Conservation (phyloP, 2,888 invertebrate species). For the Leptopterna dolabrata region DNA sequence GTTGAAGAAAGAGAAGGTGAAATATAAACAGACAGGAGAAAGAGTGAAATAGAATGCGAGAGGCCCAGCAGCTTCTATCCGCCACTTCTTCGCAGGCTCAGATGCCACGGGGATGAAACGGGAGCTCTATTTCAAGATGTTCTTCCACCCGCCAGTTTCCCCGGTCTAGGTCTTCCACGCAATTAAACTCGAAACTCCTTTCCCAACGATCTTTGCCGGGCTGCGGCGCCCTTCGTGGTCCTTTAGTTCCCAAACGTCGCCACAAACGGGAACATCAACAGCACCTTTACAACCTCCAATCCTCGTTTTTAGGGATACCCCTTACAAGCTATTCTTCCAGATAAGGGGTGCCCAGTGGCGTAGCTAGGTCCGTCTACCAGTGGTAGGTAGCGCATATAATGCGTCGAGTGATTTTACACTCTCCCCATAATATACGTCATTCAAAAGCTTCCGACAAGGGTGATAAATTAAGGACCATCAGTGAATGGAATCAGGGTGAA, state of each 20-base stretch:
- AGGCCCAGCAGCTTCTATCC: neutral
- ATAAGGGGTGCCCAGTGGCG: too few relatives aligned
- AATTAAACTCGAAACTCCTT: neutral
- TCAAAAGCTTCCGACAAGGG: too few relatives aligned
- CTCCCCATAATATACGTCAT: too few relatives aligned
- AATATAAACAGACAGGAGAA: neutral
- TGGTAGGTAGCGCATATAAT: too few relatives aligned
- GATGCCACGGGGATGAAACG: neutral
- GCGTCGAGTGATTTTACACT: too few relatives aligned
- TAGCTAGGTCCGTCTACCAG: too few relatives aligned
- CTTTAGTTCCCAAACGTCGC: neutral
- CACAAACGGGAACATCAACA: neutral
- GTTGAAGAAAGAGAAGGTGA: neutral
- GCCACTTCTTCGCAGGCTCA: neutral
- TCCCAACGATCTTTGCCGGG: neutral
- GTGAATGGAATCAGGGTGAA: too few relatives aligned
- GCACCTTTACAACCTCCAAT: neutral
- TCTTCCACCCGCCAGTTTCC: neutral
- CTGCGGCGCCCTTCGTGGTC: neutral
- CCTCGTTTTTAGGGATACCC: neutral
- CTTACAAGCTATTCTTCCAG: too few relatives aligned
- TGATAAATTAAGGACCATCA: too few relatives aligned
- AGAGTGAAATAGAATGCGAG: neutral
- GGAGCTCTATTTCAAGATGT: neutral
- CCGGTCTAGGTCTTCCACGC: neutral